Evolutionary conservation across 2,113 vertebrate genomes (phyloP).

Genomic region (Callaeas wilsoni): DNA sequence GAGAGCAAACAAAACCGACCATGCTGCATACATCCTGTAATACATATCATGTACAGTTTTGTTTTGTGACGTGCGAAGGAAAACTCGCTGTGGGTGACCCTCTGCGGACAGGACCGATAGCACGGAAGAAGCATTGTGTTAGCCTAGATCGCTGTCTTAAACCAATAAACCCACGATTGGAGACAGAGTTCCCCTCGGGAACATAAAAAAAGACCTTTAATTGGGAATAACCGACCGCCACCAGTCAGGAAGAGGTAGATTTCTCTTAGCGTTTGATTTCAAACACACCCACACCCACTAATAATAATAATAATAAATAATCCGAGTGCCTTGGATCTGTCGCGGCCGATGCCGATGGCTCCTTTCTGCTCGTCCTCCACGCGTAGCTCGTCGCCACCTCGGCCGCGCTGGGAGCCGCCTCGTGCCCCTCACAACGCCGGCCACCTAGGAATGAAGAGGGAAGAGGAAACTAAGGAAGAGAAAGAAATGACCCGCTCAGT

Average conservation of each 20-base stretch:
- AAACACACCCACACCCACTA: slow-evolving; percentile 37
- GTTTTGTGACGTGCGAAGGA: slow-evolving; percentile 89
- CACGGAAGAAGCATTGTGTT: slow-evolving; percentile 73
- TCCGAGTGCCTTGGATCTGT: slow-evolving; percentile 97
- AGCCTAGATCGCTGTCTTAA: slow-evolving; percentile 82
- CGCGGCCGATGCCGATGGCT: slow-evolving; percentile 83
- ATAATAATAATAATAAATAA: slow-evolving; percentile 34
- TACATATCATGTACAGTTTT: slow-evolving; percentile 99
- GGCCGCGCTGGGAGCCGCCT: slow-evolving; percentile 60
- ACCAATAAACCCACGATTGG: slow-evolving; percentile 79
- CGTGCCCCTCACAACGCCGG: slow-evolving; percentile 75
- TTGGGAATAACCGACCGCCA: slow-evolving; percentile 74
- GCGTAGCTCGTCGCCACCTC: slow-evolving; percentile 75
- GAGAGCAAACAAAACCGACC: slow-evolving; percentile 68
- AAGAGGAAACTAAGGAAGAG: slow-evolving; percentile 42
- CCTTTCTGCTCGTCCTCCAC: slow-evolving; percentile 85
- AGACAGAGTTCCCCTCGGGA: slow-evolving; percentile 69
- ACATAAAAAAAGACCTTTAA: slow-evolving; percentile 74
- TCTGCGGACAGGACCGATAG: slow-evolving; percentile 84
- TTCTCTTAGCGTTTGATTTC: slow-evolving; percentile 87
- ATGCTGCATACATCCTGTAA: slow-evolving; percentile 97
- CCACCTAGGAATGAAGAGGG: slow-evolving; percentile 77
- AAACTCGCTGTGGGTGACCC: slow-evolving; percentile 84
- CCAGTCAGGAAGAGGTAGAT: slow-evolving; percentile 78
- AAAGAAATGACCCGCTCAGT: slow-evolving; percentile 72